A percentile compares a stretch with the other conserved stretches of the same genome.
Conservation (phyloP, 2,888 invertebrate species). For the Osmoderma eremita region DNA sequence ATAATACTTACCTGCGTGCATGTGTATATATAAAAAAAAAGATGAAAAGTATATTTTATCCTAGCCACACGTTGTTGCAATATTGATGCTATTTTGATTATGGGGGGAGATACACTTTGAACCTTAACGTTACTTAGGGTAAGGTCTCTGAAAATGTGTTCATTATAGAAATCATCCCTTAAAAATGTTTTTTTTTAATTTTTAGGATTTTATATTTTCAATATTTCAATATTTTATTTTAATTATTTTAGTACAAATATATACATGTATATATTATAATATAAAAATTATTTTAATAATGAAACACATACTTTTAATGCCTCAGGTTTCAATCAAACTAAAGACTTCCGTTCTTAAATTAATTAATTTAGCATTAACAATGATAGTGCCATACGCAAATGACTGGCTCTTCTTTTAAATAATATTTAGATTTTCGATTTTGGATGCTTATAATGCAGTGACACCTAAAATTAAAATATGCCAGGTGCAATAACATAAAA, state of each 20-base stretch:
- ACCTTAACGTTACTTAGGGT: too few species aligned
- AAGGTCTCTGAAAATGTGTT: too few species aligned
- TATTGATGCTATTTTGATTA: too few species aligned
- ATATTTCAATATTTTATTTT: slow-evolving; percentile 13
- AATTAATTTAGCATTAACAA: not conserved
- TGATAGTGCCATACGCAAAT: slow-evolving; percentile 19
- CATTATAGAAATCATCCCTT: too few species aligned
- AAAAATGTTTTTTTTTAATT: too few species aligned
- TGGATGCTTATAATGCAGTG: slow-evolving; percentile 1
- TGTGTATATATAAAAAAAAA: too few species aligned
- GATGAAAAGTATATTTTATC: too few species aligned
- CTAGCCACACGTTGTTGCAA: too few species aligned
- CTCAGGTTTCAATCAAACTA: slow-evolving; percentile 18
- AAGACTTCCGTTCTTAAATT: slow-evolving; percentile 10
- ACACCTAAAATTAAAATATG: not conserved
- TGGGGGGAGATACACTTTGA: too few species aligned
- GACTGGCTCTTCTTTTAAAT: not conserved
- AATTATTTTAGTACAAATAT: slow-evolving; percentile 13
- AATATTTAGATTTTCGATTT: slow-evolving; percentile 1
- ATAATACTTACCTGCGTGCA: too few species aligned
- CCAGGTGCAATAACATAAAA: not conserved
- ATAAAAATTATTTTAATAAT: too few species aligned
- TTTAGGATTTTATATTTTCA: too few species aligned
- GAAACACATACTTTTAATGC: slow-evolving; percentile 17
- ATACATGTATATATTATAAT: not conserved